Evolutionary conservation across 2,113 vertebrate species (phyloP).

Genomic region (Baryphthengus martii): DNA sequence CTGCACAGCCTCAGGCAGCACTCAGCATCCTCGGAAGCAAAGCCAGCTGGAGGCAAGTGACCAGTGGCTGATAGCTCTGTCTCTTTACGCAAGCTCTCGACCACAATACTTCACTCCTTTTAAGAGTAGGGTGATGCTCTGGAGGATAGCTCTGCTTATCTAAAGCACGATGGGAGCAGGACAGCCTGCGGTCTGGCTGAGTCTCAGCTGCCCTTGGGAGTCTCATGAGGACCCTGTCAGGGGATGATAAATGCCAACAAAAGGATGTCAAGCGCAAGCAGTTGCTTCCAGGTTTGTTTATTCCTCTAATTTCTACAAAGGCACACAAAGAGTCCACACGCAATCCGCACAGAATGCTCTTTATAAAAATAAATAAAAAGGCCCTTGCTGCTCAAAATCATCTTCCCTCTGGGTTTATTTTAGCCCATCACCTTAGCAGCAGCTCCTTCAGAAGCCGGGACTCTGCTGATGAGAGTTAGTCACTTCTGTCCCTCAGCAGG

Average conservation of each 20-base stretch:
- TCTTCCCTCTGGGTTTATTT: slow-evolving; percentile 33
- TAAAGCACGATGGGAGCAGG: background rate
- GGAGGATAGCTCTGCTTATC: background rate
- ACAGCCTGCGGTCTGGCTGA: background rate
- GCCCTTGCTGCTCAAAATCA: background rate
- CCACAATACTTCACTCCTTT: rapidly evolving
- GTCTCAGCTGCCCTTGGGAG: background rate
- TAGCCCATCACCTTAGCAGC: slow-evolving; percentile 24
- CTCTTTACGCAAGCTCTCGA: background rate
- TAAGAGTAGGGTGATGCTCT: background rate
- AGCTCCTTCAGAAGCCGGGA: background rate
- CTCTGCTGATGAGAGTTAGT: slow-evolving; percentile 47
- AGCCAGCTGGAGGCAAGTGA: background rate
- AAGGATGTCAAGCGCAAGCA: background rate
- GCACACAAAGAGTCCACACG: background rate
- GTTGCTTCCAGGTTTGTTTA: slow-evolving; percentile 41
- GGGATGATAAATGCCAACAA: slow-evolving; percentile 21
- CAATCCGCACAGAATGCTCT: background rate
- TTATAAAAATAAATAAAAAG: slow-evolving; percentile 31
- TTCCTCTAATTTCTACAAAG: slow-evolving; percentile 6
- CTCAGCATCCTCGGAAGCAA: background rate
- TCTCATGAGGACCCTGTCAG: background rate
- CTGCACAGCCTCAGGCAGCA: background rate
- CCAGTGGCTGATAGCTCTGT: background rate
- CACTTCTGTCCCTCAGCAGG: slow-evolving; percentile 55